Percentiles rank a stretch among this genome's conserved stretches.
These are phyloP conservation scores for Semnornis frantzii DNA, from an alignment of 2,113 vertebrate genomes.

Conservation along the genomic window DNA sequence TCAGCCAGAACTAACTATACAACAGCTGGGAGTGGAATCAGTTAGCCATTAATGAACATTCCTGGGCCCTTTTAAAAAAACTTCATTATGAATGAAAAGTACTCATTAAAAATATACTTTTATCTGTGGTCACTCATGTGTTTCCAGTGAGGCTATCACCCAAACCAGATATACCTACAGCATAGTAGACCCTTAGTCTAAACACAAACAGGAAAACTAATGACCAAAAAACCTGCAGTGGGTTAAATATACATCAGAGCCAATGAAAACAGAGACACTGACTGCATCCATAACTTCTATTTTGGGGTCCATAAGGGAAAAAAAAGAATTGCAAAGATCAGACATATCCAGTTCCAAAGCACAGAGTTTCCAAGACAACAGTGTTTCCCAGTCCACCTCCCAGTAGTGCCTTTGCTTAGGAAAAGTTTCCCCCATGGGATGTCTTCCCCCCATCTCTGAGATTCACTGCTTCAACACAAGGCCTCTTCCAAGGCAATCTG, in stretches of 20 bases:
- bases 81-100: not conserved
- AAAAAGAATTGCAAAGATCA: constrained; percentile 14
- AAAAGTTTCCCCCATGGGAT: not conserved
- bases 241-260: constrained; percentile 32
- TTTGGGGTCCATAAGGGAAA: not conserved
- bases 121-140: not conserved
- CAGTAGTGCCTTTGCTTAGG: not conserved
- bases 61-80: accelerated
- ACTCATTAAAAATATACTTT: not conserved
- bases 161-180: not conserved
- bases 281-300: not conserved
- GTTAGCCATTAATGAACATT: constrained; percentile 13
- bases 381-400: not conserved
- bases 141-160: not conserved
- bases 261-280: not conserved
- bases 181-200: not conserved
- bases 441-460: not conserved
- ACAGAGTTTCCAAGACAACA: constrained; percentile 62
- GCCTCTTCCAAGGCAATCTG: not conserved
- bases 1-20: constrained; percentile 14
- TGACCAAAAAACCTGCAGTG: not conserved
- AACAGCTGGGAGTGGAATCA: not conserved
- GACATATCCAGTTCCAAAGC: not conserved
- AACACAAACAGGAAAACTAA: not conserved
- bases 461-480: not conserved